Evolutionary conservation across 2,888 invertebrate genomes (phyloP).

Genomic region (Eretmocerus hayati): DNA sequence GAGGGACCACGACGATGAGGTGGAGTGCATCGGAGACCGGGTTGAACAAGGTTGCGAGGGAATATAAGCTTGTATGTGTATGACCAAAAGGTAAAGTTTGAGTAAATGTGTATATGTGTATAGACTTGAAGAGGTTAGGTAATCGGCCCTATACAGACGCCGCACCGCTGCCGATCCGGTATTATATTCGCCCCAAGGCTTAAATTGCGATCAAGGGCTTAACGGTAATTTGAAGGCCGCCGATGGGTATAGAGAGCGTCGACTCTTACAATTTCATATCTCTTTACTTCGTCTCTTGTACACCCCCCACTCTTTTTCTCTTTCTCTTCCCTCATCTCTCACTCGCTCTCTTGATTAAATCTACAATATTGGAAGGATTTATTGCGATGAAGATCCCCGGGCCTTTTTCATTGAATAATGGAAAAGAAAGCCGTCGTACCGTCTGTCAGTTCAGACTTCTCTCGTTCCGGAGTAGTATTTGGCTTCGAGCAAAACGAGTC

Average conservation of each 20-base stretch:
- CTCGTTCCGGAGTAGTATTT: no score
- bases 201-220: conserved; percentile 45
- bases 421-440: neutral
- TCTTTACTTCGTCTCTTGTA: neutral
- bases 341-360: conserved; percentile 15
- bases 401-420: conserved; percentile 4
- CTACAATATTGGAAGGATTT: conserved; percentile 7
- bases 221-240: conserved; percentile 44
- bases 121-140: conserved; percentile 34
- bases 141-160: conserved; percentile 37
- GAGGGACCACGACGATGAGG: no score
- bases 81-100: no score
- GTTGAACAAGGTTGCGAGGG: no score
- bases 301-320: no score
- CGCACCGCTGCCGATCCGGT: conserved; percentile 37
- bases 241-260: conserved; percentile 29
- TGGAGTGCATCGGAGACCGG: no score
- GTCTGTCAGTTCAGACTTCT: no score
- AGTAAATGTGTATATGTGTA: no score
- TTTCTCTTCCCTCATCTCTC: no score
- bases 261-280: conserved; percentile 18
- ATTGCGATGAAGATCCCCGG: conserved; percentile 5
- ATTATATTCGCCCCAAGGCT: conserved; percentile 37
- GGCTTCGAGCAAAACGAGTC: no score
- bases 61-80: no score